A percentile compares a stretch with the other conserved stretches of the same genome.
These are phyloP conservation scores for Sebastes hubbsi DNA, from an alignment of 2,797 vertebrate genomes.

Conservation along the genomic window DNA sequence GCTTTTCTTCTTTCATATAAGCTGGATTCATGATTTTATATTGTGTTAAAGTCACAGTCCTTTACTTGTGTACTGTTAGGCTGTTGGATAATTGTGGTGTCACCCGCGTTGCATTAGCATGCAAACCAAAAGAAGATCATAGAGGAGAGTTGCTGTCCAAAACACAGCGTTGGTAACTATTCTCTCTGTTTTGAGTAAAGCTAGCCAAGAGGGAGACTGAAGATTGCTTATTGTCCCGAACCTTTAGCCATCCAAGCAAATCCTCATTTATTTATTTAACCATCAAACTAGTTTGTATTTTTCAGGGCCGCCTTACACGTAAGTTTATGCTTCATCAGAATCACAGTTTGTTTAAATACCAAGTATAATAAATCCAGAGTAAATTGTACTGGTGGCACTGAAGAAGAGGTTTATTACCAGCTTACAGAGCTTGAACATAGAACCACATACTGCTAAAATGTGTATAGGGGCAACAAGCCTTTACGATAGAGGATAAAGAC, in stretches of 20 bases:
- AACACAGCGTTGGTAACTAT: constrained; percentile 7
- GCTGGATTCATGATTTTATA: constrained; percentile 1
- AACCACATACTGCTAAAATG: neutral
- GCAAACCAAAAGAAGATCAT: constrained; percentile 10
- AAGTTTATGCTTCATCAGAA: constrained; percentile 7
- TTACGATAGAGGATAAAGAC: neutral
- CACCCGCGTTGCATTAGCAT: neutral
- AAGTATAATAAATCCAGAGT: constrained; percentile 22
- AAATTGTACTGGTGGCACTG: neutral
- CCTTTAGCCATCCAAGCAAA: constrained; percentile 24
- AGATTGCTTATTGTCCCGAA: constrained; percentile 12
- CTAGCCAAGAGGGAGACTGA: constrained; percentile 8
- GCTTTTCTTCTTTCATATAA: neutral
- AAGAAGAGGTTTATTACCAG: neutral
- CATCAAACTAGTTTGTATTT: constrained; percentile 31
- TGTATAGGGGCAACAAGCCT: neutral
- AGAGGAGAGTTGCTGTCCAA: neutral
- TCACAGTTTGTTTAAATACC: neutral
- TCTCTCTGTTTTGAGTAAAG: constrained; percentile 20
- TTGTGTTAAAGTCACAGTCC: neutral
- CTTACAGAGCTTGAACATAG: neutral
- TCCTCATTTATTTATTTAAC: constrained; percentile 36
- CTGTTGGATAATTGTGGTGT: neutral
- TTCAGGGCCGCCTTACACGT: neutral
- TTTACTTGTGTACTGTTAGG: constrained; percentile 4